Base-by-base conservation (phyloP, 2,888 invertebrate genomes). In the Ochropleura leucogaster region DNA sequence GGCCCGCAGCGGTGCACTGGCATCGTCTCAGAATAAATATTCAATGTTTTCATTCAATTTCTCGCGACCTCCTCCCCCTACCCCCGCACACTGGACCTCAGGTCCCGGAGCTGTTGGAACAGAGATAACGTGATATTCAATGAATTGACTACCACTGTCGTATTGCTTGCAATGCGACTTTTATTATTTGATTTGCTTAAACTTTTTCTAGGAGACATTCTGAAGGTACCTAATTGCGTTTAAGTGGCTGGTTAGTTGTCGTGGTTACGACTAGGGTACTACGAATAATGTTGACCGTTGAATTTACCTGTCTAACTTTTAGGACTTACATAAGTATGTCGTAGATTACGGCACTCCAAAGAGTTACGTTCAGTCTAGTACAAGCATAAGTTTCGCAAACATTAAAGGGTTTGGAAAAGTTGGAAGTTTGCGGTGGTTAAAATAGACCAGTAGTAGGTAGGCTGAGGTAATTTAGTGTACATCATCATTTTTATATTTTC, bases 41-140 rank as follows among this genome's bases (percentile, higher is more conserved):
- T 95, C 94, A 94, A 95, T 95, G 94, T 95, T 95, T 95, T 95
- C 94, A 94, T 95, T 95, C 94, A 95, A 95, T 95, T 94, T 93
- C 91, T 92, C 91, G 89, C 88, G 90, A 85, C 85, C 88, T 70
- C 84, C 83, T 77, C 77, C 79, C 79, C 82, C 68, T 65, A 69
- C 69, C 68, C 66, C 71, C 42, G 14, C 70, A 6, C 73, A 67
- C 81, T 75, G 86, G 88, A 88, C 88, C 79, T 72, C 77, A 66
- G 57, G 65, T 74, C 80, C 76, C 70, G 74, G 64, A 78, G 85
- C 89, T 89, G 89, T 80, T 85, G 87, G 89, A 90, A 91, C 89
- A 90, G 88, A 90, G 90, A 90, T 90, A 90, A 75, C 83, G 78
- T 80, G 68, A 79, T 80, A 87, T 83, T 81, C 84, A 83, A 78